A percentile compares a stretch with the other conserved stretches of the same genome.
These are phyloP conservation scores for Ceratina australensis DNA, from an alignment of 1,140 invertebrate species.

Conservation along the genomic window DNA sequence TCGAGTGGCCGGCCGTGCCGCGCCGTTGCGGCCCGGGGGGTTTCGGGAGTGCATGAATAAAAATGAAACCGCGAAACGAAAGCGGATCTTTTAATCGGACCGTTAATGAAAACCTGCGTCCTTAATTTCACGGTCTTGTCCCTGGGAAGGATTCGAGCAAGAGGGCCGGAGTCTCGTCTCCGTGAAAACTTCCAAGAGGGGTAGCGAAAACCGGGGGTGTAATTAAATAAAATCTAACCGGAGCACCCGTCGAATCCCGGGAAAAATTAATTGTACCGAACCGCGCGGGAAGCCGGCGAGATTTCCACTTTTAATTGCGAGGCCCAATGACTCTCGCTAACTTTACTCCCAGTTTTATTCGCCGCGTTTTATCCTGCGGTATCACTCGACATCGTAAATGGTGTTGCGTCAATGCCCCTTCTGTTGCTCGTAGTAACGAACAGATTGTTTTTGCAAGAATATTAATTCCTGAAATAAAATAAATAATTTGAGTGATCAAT, in stretches of 20 bases:
- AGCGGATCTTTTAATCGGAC: conserved; percentile 52
- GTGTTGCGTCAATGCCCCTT: no score
- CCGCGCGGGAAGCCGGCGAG: conserved; percentile 41
- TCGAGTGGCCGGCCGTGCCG: not conserved
- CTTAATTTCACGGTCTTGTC: conserved; percentile 54
- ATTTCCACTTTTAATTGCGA: conserved; percentile 63
- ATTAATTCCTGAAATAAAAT: no score
- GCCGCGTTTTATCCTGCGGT: not conserved
- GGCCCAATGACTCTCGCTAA: conserved; percentile 38
- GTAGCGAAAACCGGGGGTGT: conserved; percentile 27
- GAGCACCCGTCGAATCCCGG: conserved; percentile 36
- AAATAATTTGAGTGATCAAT: no score
- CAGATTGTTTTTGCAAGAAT: no score
- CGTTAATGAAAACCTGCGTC: conserved; percentile 58
- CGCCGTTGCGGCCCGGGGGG: no score
- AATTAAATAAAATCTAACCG: conserved; percentile 64
- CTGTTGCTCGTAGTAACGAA: no score
- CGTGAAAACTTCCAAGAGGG: not conserved
- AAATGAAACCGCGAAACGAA: conserved; percentile 51
- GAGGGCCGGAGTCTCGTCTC: conserved; percentile 20
- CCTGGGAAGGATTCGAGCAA: not conserved
- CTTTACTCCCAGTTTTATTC: conserved; percentile 11
- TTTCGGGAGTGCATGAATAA: conserved; percentile 46
- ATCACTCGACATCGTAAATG: no score
- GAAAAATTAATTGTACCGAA: conserved; percentile 61